phyloP scores from a whole-genome alignment of 1,140 invertebrate species.

The Schlechtendalia chinensis region DNA sequence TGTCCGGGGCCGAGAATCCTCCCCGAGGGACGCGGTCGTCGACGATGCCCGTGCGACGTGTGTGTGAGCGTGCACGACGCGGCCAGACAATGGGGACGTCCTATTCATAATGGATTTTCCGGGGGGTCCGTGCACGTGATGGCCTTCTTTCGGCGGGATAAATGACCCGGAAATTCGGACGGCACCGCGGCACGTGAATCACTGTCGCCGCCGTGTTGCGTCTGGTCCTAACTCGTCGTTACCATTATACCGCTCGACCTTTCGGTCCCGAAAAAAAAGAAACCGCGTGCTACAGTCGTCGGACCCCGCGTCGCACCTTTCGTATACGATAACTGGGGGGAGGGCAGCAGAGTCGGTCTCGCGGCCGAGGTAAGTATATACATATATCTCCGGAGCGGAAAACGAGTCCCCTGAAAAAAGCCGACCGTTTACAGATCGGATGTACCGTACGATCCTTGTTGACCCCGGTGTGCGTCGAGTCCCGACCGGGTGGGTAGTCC shows the following conservation, averaged over 20 bases:
- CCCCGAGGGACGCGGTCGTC: neutral
- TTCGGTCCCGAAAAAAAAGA: neutral
- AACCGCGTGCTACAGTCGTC: no score
- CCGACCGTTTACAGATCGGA: no score
- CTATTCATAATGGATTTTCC: conserved; percentile 46
- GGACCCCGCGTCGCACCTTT: no score
- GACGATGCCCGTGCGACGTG: conserved; percentile 16
- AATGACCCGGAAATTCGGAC: conserved; percentile 45
- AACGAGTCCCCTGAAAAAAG: no score
- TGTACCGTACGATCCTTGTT: no score
- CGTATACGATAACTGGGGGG: no score
- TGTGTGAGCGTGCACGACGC: neutral
- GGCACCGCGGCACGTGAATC: conserved; percentile 1
- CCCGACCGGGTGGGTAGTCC: no score
- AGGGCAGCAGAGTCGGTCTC: no score
- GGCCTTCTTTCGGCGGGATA: conserved; percentile 46
- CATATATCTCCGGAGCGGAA: no score
- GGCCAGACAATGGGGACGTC: conserved; percentile 39
- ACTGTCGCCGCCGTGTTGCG: neutral
- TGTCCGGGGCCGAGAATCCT: neutral
- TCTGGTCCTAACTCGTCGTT: neutral
- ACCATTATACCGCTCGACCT: neutral
- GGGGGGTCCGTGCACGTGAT: conserved; percentile 32
- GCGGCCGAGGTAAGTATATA: no score
- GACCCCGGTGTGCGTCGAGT: no score